phyloP scores from a whole-genome alignment of 2,888 invertebrate genomes.

The Cheilosia variabilis region DNA sequence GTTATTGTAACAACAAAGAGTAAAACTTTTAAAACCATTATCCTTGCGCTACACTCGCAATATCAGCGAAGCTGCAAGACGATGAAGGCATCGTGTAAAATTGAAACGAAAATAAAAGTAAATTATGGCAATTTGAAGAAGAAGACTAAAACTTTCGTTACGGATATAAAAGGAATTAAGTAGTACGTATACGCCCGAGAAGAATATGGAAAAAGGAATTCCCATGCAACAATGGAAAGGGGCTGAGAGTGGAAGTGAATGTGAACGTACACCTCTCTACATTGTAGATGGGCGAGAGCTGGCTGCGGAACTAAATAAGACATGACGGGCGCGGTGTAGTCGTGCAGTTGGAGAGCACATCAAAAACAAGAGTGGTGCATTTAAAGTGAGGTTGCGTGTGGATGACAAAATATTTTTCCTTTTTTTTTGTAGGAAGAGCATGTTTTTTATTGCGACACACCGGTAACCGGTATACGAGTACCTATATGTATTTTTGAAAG shows the following conservation, averaged over 20 bases:
- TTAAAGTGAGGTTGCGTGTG: conserved; percentile 51
- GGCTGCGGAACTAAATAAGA: conserved; percentile 58
- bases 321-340: conserved; percentile 48
- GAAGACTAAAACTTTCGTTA: conserved; percentile 69
- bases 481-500: neutral
- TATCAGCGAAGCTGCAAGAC: conserved; percentile 28
- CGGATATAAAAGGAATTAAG: conserved; percentile 72
- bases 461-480: too few species aligned
- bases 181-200: conserved; percentile 37
- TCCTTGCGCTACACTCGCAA: conserved; percentile 42
- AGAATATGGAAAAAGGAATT: conserved; percentile 33
- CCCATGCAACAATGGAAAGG: conserved; percentile 23
- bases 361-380: conserved; percentile 14
- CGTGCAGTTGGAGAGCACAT: conserved; percentile 41
- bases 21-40: conserved; percentile 73
- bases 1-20: conserved; percentile 62
- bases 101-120: conserved; percentile 76
- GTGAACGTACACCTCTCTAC: conserved; percentile 14
- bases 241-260: neutral
- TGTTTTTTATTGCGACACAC: neutral
- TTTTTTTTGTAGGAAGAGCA: neutral
- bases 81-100: conserved; percentile 61
- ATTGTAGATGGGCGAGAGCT: conserved; percentile 2
- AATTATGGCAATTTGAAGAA: conserved; percentile 74
- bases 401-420: conserved; percentile 36